A percentile compares a stretch with the other conserved stretches of the same genome.
These are phyloP conservation scores for Brachionus paranguensis DNA, from an alignment of 1,140 invertebrate species.

Conservation along the genomic window DNA sequence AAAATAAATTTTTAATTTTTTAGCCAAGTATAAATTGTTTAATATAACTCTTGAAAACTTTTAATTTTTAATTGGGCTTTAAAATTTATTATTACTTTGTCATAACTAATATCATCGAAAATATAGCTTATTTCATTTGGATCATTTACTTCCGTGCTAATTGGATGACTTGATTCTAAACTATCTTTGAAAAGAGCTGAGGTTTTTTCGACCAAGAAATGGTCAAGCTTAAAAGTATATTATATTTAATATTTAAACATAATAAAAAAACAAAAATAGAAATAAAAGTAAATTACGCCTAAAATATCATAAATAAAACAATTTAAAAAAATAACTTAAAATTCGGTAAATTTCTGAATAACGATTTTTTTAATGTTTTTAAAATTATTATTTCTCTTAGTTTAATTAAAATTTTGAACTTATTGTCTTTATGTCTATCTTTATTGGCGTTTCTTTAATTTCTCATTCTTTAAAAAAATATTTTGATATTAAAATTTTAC, in stretches of 20 bases:
- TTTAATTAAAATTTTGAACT: too few relatives aligned
- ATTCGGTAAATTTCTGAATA: too few relatives aligned
- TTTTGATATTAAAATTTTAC: background rate
- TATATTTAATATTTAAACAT: too few relatives aligned
- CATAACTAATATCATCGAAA: slow-evolving; percentile 39
- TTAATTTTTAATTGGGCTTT: slow-evolving; percentile 41
- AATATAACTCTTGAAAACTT: background rate
- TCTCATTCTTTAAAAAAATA: slow-evolving; percentile 19
- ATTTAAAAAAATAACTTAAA: too few relatives aligned
- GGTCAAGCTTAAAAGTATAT: background rate
- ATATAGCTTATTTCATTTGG: slow-evolving; percentile 44
- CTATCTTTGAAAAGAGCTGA: background rate
- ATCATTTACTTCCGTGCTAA: slow-evolving; percentile 48
- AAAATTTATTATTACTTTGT: slow-evolving; percentile 43
- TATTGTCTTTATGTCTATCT: too few relatives aligned
- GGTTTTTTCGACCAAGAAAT: slow-evolving; percentile 28
- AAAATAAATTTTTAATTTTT: background rate
- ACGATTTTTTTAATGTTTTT: too few relatives aligned
- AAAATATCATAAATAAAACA: too few relatives aligned
- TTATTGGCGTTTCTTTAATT: too few relatives aligned
- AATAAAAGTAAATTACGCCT: too few relatives aligned
- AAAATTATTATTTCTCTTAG: too few relatives aligned
- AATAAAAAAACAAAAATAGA: too few relatives aligned
- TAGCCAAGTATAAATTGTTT: background rate
- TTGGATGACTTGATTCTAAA: slow-evolving; percentile 53